Base-by-base conservation (phyloP, 2,113 vertebrate genomes). In the Oryzias melastigma region DNA sequence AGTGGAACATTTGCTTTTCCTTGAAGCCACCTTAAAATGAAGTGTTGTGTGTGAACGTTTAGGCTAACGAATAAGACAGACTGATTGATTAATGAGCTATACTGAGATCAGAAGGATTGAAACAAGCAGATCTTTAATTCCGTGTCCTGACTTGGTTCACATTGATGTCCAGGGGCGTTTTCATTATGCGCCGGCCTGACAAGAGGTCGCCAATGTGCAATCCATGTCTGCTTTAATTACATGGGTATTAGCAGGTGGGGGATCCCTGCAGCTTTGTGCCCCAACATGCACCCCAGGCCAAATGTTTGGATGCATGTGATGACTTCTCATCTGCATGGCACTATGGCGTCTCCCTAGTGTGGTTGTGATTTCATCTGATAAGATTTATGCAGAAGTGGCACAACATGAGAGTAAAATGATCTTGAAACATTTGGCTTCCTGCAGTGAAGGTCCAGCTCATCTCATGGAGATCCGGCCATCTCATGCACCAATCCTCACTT, bases 61-160 rank as follows among this genome's bases (percentile, higher is more conserved):
- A 82, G 77, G 55, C 81, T 79, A 74, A 86, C 85, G 83, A 86
- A 82, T 86, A 77, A 60, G 71, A 70, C 65, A 68, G 68, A 49
- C 77, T 79, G 79, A 84, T 88, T 79, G 79, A 84, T 88, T 86
- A 89, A 88, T 88, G 70, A 82, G 68, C 71, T 35, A 59, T 59
- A 35, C 35, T 51, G 57, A 82, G 81, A 88, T 81, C 78, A 81
- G 75, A 74, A 43, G 81, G 76, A 83, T 75, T 77, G 79, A 72
- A 74, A 35, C 5, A 1, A 8, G 69, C 62, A 7, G 63, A 73
- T 83, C 71, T 70, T 76, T 82, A 83, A 85, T 68, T 73, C 78
- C 46, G 1, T 74, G 62, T 70, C 72, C 80, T 64, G 68, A 72
- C 66, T 60, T 56, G 41, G 72, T 62, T 63, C 14, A 42, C 20